phyloP scores from a whole-genome alignment of 2,113 vertebrate genomes.

The Lepidothrix coronata region DNA sequence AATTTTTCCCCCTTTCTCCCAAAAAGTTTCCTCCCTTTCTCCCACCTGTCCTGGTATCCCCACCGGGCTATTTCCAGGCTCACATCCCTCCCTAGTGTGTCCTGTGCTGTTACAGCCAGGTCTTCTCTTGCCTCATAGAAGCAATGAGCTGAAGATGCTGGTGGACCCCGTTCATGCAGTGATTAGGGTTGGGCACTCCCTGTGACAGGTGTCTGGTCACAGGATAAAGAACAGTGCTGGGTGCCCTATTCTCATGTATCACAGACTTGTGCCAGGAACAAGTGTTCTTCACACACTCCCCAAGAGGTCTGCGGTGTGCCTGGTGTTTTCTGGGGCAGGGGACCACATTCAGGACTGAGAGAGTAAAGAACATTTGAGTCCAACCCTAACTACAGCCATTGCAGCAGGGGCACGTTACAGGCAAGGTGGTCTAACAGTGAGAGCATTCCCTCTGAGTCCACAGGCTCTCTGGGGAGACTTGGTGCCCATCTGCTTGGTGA shows the following conservation, averaged over 20 bases:
- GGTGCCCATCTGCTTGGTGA: neutral
- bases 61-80: neutral
- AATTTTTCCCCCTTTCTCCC: neutral
- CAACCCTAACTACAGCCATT: neutral
- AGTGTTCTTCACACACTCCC: neutral
- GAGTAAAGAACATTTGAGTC: neutral
- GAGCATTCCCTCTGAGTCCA: neutral
- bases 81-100: rapidly evolving
- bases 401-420: neutral
- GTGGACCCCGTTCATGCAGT: rapidly evolving
- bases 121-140: neutral
- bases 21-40: neutral
- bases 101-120: neutral
- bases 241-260: rapidly evolving
- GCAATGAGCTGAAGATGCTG: neutral
- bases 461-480: neutral
- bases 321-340: neutral
- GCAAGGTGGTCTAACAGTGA: neutral
- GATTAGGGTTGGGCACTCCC: neutral
- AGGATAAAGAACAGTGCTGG: neutral
- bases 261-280: neutral
- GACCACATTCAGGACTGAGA: neutral
- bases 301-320: neutral
- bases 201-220: neutral
- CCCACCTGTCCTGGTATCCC: neutral